Conservation (phyloP, 2,797 vertebrate genomes). For the Clamator glandarius region DNA sequence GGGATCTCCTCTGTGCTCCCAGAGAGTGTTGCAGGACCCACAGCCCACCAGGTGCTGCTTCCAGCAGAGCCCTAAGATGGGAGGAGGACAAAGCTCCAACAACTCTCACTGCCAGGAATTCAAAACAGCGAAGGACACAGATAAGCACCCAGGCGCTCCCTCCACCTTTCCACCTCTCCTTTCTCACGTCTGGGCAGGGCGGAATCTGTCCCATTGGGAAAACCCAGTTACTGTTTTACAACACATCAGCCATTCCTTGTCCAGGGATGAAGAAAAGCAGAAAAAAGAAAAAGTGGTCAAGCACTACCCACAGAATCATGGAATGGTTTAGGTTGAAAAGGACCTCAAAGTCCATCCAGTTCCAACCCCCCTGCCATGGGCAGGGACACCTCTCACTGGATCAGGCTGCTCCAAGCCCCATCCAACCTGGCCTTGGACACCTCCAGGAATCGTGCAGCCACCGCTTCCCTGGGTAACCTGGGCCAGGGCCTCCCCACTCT, state of each 20-base stretch:
- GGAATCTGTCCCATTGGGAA: not conserved
- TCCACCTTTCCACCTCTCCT: not conserved
- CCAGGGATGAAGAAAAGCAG: not conserved
- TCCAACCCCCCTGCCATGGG: no score
- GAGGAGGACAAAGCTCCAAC: not conserved
- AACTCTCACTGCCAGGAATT: not conserved
- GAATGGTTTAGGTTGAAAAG: no score
- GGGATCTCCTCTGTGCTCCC: not conserved
- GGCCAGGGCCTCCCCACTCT: no score
- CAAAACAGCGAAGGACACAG: slow-evolving; percentile 33
- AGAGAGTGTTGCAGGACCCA: accelerated
- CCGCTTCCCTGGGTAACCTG: no score
- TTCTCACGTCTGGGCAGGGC: not conserved
- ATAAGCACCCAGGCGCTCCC: not conserved
- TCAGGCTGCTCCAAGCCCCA: no score
- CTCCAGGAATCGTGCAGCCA: no score
- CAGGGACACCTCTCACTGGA: no score
- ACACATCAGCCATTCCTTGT: not conserved
- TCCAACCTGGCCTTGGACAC: no score
- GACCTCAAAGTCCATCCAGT: no score
- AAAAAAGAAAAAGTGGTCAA: not conserved
- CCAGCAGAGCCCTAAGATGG: accelerated
- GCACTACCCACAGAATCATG: no score
- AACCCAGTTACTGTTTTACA: not conserved
- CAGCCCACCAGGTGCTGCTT: not conserved